phyloP scores from a whole-genome alignment of 1,140 invertebrate genomes.

The Heliconius congener region DNA sequence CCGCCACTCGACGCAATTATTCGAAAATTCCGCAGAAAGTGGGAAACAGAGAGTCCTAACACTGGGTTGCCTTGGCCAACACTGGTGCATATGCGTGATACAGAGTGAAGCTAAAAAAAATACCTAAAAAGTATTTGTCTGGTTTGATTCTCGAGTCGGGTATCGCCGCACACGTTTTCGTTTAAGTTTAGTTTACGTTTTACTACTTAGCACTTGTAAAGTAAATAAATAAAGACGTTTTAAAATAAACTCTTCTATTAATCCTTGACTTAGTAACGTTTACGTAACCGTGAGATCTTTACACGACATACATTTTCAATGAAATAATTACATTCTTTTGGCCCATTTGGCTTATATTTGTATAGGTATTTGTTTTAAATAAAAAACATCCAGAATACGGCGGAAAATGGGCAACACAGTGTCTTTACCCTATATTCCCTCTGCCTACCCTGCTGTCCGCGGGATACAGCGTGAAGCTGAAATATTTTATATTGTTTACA shows the following conservation, averaged over 20 bases:
- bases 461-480: no score
- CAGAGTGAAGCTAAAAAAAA: no score
- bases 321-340: not conserved
- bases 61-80: no score
- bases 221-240: constrained; percentile 75
- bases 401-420: no score
- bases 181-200: constrained; percentile 69
- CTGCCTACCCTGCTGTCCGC: no score
- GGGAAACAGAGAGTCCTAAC: no score
- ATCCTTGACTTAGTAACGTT: constrained; percentile 73
- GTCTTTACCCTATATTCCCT: no score
- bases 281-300: constrained; percentile 66
- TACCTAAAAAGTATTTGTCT: constrained; percentile 36
- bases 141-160: constrained; percentile 54
- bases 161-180: constrained; percentile 50
- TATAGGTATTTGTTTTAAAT: not conserved
- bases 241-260: constrained; percentile 76
- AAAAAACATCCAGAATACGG: no score
- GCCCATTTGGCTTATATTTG: not conserved
- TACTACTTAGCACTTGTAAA: constrained; percentile 76
- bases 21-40: no score
- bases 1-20: no score
- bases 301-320: constrained; percentile 37
- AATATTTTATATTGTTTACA: not conserved
- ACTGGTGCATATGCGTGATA: no score